These are phyloP conservation scores for Illadopsis cleaveri DNA, from an alignment of 2,113 vertebrate species.

Conservation along the genomic window DNA sequence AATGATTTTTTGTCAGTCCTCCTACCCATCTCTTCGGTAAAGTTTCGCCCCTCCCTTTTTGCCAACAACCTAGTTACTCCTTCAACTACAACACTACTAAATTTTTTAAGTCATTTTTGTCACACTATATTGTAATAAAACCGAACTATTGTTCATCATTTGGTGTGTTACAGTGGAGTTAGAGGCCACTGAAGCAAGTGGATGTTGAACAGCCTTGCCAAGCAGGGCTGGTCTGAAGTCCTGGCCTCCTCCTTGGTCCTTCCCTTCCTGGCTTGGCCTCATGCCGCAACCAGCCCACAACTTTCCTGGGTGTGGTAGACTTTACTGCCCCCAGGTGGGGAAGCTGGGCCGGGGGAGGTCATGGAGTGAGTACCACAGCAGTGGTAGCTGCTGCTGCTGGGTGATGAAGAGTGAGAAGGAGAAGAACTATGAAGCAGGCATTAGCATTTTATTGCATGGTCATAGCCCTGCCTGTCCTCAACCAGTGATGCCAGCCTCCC, in stretches of 20 bases:
- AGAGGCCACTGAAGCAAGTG: neutral
- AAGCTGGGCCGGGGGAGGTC: rapidly evolving
- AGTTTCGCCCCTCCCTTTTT: neutral
- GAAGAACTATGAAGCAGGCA: neutral
- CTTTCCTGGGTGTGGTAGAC: neutral
- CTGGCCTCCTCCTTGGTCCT: neutral
- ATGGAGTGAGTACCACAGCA: rapidly evolving
- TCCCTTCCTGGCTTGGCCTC: neutral
- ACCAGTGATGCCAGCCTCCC: neutral
- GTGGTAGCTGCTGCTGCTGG: rapidly evolving
- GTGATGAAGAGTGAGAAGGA: neutral
- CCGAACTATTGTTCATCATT: neutral
- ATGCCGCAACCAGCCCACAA: neutral
- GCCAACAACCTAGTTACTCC: neutral
- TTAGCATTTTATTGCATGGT: neutral
- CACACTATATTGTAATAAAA: neutral
- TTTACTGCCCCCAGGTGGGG: neutral
- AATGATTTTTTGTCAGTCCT: neutral
- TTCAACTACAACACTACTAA: neutral
- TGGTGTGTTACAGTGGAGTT: neutral
- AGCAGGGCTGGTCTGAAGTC: neutral
- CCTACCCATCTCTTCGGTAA: neutral
- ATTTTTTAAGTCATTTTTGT: neutral
- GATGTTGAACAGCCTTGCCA: neutral
- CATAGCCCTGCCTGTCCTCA: neutral